Conservation (phyloP, 1,140 invertebrate species). For the Dendrolimus kikuchii region DNA sequence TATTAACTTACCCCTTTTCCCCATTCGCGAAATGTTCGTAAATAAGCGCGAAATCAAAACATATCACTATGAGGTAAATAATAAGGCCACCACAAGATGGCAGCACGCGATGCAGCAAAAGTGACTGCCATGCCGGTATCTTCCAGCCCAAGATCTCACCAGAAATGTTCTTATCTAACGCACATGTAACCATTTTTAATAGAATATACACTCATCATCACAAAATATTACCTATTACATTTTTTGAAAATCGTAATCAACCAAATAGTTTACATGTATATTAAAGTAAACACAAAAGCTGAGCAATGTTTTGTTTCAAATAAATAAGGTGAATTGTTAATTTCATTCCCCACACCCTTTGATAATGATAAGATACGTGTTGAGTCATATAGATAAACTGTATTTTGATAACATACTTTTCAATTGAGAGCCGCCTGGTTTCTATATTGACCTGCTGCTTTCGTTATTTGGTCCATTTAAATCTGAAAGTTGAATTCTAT, state of each 20-base stretch:
- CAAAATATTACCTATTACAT: not conserved
- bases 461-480: too few species aligned
- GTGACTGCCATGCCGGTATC: slow-evolving; percentile 50
- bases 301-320: slow-evolving; percentile 21
- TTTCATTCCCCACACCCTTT: slow-evolving; percentile 40
- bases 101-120: slow-evolving; percentile 49
- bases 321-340: slow-evolving; percentile 25
- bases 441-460: too few species aligned
- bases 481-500: too few species aligned
- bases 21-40: slow-evolving; percentile 39
- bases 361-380: slow-evolving; percentile 64
- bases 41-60: slow-evolving; percentile 50
- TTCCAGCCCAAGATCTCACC: slow-evolving; percentile 51
- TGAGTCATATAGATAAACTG: slow-evolving; percentile 42
- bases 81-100: slow-evolving; percentile 55
- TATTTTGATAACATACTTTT: slow-evolving; percentile 30
- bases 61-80: slow-evolving; percentile 48
- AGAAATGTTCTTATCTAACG: slow-evolving; percentile 51
- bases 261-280: not conserved
- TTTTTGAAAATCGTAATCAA: too few species aligned
- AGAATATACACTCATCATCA: not conserved
- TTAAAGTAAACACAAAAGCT: not conserved
- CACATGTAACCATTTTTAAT: slow-evolving; percentile 48
- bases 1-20: slow-evolving; percentile 38
- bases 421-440: not conserved